Evolutionary conservation across 1,140 invertebrate species (phyloP).

Genomic region (Agrypnia vestita): DNA sequence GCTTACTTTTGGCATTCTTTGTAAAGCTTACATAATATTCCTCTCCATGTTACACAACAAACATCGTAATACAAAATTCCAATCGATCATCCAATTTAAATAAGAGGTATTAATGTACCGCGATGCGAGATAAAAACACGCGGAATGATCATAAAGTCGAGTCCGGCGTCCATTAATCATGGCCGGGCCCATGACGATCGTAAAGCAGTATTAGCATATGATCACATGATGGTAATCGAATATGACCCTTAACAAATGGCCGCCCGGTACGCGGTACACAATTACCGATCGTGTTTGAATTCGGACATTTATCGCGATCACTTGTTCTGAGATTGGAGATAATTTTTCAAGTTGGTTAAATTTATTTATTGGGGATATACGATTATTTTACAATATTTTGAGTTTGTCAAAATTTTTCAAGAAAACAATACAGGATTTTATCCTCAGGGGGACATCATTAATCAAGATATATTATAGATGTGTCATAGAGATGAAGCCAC

Average conservation of each 20-base stretch:
- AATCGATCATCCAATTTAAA: too few relatives aligned
- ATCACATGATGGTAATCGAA: slow-evolving; percentile 42
- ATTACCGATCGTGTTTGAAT: slow-evolving; percentile 6
- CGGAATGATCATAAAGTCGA: slow-evolving; percentile 24
- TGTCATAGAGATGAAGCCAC: too few relatives aligned
- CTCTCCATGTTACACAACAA: too few relatives aligned
- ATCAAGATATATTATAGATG: too few relatives aligned
- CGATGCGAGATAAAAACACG: background rate
- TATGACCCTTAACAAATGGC: slow-evolving; percentile 31
- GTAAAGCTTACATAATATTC: too few relatives aligned
- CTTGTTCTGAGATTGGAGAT: background rate
- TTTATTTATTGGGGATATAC: background rate
- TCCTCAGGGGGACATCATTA: too few relatives aligned
- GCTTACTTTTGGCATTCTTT: too few relatives aligned
- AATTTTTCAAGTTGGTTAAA: background rate
- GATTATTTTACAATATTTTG: too few relatives aligned
- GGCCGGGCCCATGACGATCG: background rate
- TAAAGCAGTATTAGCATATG: slow-evolving; percentile 40
- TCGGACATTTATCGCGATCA: slow-evolving; percentile 2
- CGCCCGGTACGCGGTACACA: slow-evolving; percentile 12
- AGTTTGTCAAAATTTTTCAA: too few relatives aligned
- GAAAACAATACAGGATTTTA: too few relatives aligned
- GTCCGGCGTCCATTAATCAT: slow-evolving; percentile 35
- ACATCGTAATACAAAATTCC: too few relatives aligned
- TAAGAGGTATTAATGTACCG: too few relatives aligned